Percentiles rank a stretch among this genome's conserved stretches.
Conservation (phyloP, 2,888 invertebrate genomes). For the Lasioglossum zephyrum region DNA sequence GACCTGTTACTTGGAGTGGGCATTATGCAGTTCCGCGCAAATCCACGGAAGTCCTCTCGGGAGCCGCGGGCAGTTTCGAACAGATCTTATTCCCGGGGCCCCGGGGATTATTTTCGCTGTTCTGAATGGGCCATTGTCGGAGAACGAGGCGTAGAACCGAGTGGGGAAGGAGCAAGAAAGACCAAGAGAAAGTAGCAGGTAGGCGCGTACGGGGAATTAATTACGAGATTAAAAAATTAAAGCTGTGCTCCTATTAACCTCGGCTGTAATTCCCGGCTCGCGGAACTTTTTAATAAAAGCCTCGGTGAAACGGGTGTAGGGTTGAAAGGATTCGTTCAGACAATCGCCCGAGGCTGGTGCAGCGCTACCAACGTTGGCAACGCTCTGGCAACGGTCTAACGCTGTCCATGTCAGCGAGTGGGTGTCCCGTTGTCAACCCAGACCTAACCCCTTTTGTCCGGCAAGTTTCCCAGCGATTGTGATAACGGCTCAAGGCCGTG, state of each 20-base stretch:
- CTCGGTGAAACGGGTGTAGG: background rate
- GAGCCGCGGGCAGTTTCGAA: background rate
- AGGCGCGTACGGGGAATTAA: slow-evolving; percentile 34
- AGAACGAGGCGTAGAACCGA: background rate
- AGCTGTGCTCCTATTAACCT: slow-evolving; percentile 12
- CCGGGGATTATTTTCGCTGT: background rate
- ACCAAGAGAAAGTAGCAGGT: background rate
- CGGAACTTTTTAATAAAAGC: slow-evolving; percentile 31
- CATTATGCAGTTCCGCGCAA: background rate
- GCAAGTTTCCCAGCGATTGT: slow-evolving; percentile 55
- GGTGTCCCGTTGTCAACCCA: slow-evolving; percentile 17
- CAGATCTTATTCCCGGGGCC: background rate
- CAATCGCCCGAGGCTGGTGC: slow-evolving; percentile 18
- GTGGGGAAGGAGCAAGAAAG: background rate
- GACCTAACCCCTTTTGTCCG: slow-evolving; percentile 60
- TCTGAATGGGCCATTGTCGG: background rate
- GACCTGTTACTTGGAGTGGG: background rate
- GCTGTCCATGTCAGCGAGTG: background rate
- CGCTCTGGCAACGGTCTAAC: background rate
- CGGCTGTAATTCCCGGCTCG: slow-evolving; percentile 21
- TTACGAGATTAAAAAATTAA: slow-evolving; percentile 41
- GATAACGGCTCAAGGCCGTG: slow-evolving; percentile 61
- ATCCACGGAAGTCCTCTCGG: background rate
- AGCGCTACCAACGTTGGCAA: background rate
- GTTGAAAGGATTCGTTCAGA: slow-evolving; percentile 37